Evolutionary conservation across 2,113 vertebrate species (phyloP).

Genomic region (Acanthisitta chloris): DNA sequence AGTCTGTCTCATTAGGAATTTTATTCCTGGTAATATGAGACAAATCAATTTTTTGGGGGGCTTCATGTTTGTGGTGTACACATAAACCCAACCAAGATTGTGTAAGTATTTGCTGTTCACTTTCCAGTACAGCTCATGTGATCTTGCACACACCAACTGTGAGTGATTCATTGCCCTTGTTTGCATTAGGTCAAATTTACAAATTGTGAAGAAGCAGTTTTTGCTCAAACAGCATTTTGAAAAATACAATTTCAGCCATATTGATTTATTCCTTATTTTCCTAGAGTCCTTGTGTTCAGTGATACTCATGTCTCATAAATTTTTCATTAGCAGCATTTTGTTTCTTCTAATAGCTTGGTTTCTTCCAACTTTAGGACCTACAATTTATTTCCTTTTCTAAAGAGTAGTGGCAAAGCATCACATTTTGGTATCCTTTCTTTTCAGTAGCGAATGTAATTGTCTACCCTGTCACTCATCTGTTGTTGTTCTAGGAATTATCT

Average conservation of each 20-base stretch:
- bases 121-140: not conserved
- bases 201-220: not conserved
- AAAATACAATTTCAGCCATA: not conserved
- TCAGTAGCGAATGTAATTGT: not conserved
- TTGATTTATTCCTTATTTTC: not conserved
- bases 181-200: not conserved
- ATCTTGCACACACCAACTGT: not conserved
- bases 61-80: not conserved
- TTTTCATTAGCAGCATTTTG: not conserved
- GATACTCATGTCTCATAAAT: not conserved
- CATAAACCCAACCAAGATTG: not conserved
- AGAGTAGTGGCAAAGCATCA: not conserved
- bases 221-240: not conserved
- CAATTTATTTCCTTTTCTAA: not conserved
- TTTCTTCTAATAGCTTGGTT: not conserved
- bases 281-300: not conserved
- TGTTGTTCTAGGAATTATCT: not conserved
- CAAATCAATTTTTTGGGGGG: not conserved
- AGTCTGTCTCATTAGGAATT: not conserved
- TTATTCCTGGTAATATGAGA: not conserved
- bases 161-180: not conserved
- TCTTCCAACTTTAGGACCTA: not conserved
- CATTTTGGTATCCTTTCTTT: not conserved
- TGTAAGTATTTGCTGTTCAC: not conserved
- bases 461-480: not conserved